These are phyloP conservation scores for Triops cancriformis DNA, from an alignment of 1,140 invertebrate genomes.

Conservation along the genomic window DNA sequence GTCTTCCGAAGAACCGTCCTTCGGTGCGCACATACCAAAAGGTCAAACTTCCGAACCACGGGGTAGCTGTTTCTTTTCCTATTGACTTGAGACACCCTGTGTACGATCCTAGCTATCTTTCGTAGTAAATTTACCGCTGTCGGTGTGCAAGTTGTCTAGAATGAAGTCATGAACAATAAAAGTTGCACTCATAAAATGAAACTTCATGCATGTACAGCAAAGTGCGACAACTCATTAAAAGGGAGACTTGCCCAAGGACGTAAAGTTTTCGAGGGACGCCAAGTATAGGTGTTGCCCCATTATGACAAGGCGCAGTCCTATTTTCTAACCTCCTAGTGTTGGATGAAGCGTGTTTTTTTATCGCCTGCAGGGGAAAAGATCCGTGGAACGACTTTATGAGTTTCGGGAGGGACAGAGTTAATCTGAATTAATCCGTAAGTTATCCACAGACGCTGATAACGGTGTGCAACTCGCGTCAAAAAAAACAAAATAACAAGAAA, in stretches of 20 bases:
- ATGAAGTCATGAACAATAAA: not conserved
- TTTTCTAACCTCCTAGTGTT: not conserved
- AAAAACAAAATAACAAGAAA: not conserved
- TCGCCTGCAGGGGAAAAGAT: not conserved
- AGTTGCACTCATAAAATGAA: not conserved
- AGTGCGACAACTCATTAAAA: not conserved
- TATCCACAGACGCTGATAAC: not conserved
- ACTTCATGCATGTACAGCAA: not conserved
- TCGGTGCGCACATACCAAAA: conserved; percentile 9
- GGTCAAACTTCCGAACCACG: conserved; percentile 4
- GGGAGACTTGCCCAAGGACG: not conserved
- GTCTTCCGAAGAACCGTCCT: not conserved
- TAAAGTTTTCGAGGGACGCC: not conserved
- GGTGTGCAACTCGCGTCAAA: not conserved
- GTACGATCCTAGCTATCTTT: not conserved
- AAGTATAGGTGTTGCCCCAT: not conserved
- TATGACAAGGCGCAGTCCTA: not conserved
- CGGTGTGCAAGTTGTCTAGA: not conserved
- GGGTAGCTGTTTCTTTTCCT: not conserved
- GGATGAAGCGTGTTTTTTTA: not conserved
- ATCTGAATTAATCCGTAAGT: not conserved
- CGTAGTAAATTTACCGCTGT: not conserved
- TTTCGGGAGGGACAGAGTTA: not conserved
- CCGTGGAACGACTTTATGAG: not conserved
- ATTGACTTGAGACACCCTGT: conserved; percentile 4